Percentiles rank a stretch among this genome's conserved stretches.
Evolutionary conservation across 2,888 invertebrate genomes (phyloP).

Genomic region (Eristalis intricaria): DNA sequence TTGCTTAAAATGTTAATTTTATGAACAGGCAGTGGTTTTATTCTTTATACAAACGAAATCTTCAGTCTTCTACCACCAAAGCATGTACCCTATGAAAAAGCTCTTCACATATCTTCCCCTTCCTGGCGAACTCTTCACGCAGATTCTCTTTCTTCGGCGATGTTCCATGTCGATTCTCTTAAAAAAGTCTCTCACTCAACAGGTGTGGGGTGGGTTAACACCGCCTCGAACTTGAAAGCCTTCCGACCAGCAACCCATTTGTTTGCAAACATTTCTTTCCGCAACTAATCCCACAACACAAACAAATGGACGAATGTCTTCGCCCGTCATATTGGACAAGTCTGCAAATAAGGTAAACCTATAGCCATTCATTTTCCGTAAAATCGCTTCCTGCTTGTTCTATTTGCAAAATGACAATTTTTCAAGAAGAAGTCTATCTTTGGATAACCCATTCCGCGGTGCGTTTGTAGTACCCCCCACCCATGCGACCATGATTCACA

Average conservation of each 20-base stretch:
- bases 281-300: background rate
- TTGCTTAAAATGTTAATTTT: too few relatives aligned
- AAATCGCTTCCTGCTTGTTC: background rate
- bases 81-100: slow-evolving; percentile 17
- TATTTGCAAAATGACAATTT: background rate
- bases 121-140: background rate
- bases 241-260: background rate
- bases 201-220: slow-evolving; percentile 34
- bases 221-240: background rate
- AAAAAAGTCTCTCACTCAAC: slow-evolving; percentile 12
- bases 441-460: too few relatives aligned
- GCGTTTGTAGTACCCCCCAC: background rate
- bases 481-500: background rate
- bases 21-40: too few relatives aligned
- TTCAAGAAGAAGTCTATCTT: background rate
- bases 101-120: background rate
- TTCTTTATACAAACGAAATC: too few relatives aligned
- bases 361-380: background rate
- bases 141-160: slow-evolving; percentile 8
- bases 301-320: background rate
- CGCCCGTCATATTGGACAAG: too few relatives aligned
- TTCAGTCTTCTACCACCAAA: too few relatives aligned
- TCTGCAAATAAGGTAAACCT: background rate
- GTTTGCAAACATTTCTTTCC: slow-evolving; percentile 38
- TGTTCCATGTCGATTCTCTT: slow-evolving; percentile 19